phyloP scores from a whole-genome alignment of 2,113 vertebrate species.

The Pseudorectes ferrugineus region DNA sequence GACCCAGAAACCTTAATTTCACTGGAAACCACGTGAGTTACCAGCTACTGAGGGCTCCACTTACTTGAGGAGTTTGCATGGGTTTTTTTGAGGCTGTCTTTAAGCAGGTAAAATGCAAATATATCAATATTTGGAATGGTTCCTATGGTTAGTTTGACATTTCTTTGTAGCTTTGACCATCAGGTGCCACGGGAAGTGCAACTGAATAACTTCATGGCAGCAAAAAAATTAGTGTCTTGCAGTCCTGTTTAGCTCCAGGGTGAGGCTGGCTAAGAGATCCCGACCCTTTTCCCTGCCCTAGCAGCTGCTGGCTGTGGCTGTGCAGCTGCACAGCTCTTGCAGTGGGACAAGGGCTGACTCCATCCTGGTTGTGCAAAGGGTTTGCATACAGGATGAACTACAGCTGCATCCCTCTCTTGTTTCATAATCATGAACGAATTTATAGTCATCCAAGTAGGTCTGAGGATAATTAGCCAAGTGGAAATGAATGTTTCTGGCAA shows the following conservation, averaged over 20 bases:
- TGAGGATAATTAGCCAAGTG: background rate
- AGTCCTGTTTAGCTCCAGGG: background rate
- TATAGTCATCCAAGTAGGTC: background rate
- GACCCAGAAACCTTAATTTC: background rate
- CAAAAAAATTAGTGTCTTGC: background rate
- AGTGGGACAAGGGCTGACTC: background rate
- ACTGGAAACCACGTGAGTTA: background rate
- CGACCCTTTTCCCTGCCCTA: background rate
- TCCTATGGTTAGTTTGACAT: background rate
- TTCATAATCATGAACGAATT: background rate
- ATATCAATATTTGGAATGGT: background rate
- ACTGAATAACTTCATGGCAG: background rate
- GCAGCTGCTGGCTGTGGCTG: background rate
- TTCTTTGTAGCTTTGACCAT: background rate
- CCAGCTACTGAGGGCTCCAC: background rate
- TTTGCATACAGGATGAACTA: background rate
- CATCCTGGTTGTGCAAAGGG: background rate
- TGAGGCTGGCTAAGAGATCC: background rate
- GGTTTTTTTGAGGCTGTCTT: background rate
- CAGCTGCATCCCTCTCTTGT: background rate
- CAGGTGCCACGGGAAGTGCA: background rate
- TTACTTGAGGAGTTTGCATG: background rate
- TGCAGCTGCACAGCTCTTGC: conserved; percentile 23
- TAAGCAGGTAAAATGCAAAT: background rate
- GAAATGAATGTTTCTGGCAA: background rate